Evolutionary conservation across 2,888 invertebrate species (phyloP).

Genomic region (Agonopterix subpropinquella): DNA sequence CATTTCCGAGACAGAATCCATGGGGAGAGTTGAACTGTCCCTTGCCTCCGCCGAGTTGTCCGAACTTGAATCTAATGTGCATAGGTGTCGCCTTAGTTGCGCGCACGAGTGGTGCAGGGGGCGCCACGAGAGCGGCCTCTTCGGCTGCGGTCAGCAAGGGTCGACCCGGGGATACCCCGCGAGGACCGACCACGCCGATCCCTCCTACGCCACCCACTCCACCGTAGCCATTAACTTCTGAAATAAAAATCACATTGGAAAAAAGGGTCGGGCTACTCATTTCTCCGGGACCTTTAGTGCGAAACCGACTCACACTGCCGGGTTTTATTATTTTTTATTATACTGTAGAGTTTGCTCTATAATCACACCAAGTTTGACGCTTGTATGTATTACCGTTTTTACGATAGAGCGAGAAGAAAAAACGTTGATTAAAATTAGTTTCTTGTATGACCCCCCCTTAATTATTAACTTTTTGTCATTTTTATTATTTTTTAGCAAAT

Average conservation of each 20-base stretch:
- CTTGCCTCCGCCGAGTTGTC: conserved; percentile 93
- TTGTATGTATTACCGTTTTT: too few species aligned
- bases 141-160: conserved; percentile 61
- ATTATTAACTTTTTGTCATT: too few species aligned
- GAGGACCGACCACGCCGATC: conserved; percentile 65
- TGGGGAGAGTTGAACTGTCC: conserved; percentile 98
- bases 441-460: too few species aligned
- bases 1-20: conserved; percentile 95
- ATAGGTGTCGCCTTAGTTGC: conserved; percentile 86
- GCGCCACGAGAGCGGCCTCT: conserved; percentile 61
- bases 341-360: too few species aligned
- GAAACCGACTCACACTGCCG: too few species aligned
- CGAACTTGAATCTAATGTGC: conserved; percentile 95
- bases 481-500: too few species aligned
- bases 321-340: too few species aligned
- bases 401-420: too few species aligned
- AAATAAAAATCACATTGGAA: conserved; percentile 13
- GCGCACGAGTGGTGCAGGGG: conserved; percentile 74
- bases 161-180: conserved; percentile 69
- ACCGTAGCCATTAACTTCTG: conserved; percentile 69
- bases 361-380: too few species aligned
- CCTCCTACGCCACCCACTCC: conserved; percentile 59
- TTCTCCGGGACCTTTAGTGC: too few species aligned
- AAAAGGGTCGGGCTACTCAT: not conserved
- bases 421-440: too few species aligned